Evolutionary conservation across 2,888 invertebrate genomes (phyloP), one percentile per base, ranked within the genome.

Genomic region (Theristus sp.): DNA sequence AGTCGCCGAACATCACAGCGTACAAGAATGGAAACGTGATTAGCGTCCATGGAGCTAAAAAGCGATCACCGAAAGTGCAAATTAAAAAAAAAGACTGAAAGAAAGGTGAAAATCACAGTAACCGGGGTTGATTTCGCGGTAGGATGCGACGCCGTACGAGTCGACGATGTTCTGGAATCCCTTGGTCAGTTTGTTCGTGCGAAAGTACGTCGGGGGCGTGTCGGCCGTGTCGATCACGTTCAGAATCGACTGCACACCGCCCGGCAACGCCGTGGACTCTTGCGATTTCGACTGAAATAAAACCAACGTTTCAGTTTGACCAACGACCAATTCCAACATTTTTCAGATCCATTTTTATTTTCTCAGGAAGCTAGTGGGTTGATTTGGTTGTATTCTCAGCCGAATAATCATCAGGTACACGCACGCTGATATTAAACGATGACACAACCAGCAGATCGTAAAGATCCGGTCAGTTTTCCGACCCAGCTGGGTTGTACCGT

Each of bases 1-100:
- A 79, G 79, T 98, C 96, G n/a, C 96, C 93, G 79, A 96, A 96
- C 94, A 96, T 96, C 67, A 94, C 86, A 67, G 90, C 89, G 77
- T 96, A 96, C 71, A 94, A 79, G 79, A 94, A 94, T 62, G 94
- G 94, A 76, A 96, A 94, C 13, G 94, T 91, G 62, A 96, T 90
- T 67, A 94, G 89, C 0, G 93, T 90, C 78, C 89, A 96, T 0
- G 91, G 89, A 0, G 93, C 88, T 80, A 82, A 13, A 74, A 63
- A 10, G 17, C 38, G 17, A 17, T 38, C 38, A 38, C 38, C 6
- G 10, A 38, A 17, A 17, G 38, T 38, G n/a, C n/a, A n/a, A n/a
- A n/a, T n/a, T n/a, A n/a, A n/a, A n/a, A n/a, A n/a, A n/a, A n/a
- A n/a, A n/a, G n/a, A n/a, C n/a, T n/a, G n/a, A n/a, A n/a, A n/a